Conservation (phyloP, 2,113 vertebrate species). For the Terrapene triunguis region DNA sequence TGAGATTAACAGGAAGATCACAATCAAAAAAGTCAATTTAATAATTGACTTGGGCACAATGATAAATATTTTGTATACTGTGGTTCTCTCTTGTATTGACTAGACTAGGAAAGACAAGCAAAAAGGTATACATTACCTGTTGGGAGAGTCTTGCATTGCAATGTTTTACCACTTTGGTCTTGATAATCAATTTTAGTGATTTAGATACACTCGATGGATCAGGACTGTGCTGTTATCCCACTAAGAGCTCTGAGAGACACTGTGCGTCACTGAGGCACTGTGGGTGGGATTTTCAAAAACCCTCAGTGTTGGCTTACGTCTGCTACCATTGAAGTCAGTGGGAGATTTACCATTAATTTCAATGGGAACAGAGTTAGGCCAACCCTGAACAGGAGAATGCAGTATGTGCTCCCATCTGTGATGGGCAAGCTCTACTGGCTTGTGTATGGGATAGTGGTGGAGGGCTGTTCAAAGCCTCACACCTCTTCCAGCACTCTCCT, state of each 20-base stretch:
- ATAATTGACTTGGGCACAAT: not conserved
- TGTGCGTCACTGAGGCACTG: not conserved
- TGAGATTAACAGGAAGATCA: not conserved
- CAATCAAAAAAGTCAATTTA: not conserved
- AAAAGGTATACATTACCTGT: not conserved
- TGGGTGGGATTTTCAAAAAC: not conserved
- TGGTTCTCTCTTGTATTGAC: not conserved
- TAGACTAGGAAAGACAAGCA: not conserved
- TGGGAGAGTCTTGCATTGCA: not conserved
- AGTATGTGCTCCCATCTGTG: not conserved
- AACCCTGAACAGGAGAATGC: not conserved
- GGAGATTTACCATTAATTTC: not conserved
- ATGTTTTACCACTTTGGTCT: not conserved
- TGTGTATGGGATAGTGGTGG: fast-evolving
- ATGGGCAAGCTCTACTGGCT: not conserved
- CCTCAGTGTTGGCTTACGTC: not conserved
- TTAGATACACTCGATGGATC: not conserved
- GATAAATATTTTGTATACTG: not conserved
- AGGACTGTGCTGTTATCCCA: not conserved
- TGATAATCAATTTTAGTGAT: not conserved
- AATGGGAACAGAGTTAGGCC: not conserved
- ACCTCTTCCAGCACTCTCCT: not conserved
- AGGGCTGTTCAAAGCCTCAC: not conserved
- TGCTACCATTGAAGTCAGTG: not conserved
- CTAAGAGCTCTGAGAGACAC: not conserved